phyloP scores from a whole-genome alignment of 2,797 vertebrate species.

The Amblyopsis hoosieri region DNA sequence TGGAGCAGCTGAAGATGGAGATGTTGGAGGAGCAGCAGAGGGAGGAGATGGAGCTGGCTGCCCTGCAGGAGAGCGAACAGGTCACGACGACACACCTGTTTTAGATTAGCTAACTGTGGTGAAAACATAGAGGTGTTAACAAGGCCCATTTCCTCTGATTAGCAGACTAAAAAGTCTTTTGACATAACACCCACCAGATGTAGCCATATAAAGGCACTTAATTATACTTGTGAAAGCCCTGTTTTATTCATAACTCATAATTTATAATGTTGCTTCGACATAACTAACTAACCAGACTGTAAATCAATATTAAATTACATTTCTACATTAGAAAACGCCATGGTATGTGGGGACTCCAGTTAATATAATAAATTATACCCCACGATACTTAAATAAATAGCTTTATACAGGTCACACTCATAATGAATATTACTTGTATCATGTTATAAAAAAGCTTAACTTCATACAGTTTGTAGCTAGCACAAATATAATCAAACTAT shows the following conservation, averaged over 20 bases:
- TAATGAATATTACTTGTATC: constrained; percentile 25
- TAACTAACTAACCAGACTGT: too few species aligned
- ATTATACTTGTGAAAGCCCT: too few species aligned
- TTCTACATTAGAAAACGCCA: too few species aligned
- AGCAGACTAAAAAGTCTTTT: constrained; percentile 6
- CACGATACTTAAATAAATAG: constrained; percentile 13
- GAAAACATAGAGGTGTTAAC: constrained; percentile 10
- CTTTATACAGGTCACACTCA: constrained; percentile 28
- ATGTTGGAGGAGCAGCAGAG: constrained; percentile 92
- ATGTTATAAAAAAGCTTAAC: constrained; percentile 11
- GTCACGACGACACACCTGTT: constrained; percentile 38
- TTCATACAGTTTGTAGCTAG: constrained; percentile 12
- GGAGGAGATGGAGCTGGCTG: constrained; percentile 84
- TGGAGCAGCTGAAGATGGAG: constrained; percentile 97
- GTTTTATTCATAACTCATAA: too few species aligned
- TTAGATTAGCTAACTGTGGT: constrained; percentile 9
- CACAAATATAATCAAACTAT: constrained; percentile 24
- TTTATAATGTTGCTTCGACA: too few species aligned
- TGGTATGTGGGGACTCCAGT: too few species aligned
- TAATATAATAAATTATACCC: neutral
- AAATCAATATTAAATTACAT: too few species aligned
- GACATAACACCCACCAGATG: neutral
- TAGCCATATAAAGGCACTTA: too few species aligned
- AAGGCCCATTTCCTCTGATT: constrained; percentile 4
- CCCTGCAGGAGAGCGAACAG: constrained; percentile 78